phyloP scores from a whole-genome alignment of 2,113 vertebrate species.

The Ibidorhyncha struthersii region DNA sequence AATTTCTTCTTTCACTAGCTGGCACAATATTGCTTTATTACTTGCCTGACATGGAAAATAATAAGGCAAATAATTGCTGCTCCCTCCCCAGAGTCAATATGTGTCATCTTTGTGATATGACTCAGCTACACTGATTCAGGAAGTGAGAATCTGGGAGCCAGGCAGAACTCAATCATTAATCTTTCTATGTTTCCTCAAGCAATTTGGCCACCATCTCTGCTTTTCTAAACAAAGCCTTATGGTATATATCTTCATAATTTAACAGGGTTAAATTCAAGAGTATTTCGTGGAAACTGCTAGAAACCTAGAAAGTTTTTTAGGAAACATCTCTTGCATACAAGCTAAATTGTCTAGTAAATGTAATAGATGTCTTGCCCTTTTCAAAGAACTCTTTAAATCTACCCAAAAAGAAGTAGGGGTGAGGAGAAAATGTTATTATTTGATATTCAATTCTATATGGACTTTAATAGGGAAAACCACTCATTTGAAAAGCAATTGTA shows the following conservation, averaged over 20 bases:
- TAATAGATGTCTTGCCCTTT: neutral
- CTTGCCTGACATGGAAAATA: conserved; percentile 18
- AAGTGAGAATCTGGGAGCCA: neutral
- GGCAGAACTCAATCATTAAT: neutral
- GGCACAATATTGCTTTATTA: neutral
- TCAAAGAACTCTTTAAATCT: neutral
- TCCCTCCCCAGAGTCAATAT: neutral
- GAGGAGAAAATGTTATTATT: neutral
- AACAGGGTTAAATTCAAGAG: neutral
- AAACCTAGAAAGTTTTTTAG: neutral
- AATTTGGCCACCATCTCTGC: neutral
- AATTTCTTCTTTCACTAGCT: neutral
- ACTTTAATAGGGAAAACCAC: neutral
- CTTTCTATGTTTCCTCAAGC: neutral
- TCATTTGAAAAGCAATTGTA: neutral
- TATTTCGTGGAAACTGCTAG: neutral
- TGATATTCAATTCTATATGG: neutral
- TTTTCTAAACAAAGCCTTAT: neutral
- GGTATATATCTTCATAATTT: neutral
- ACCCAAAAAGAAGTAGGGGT: neutral
- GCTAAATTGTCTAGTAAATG: neutral
- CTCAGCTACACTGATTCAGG: neutral
- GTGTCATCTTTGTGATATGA: neutral
- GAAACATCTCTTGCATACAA: neutral
- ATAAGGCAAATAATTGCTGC: conserved; percentile 19